Evolutionary conservation across 2,888 invertebrate genomes (phyloP).

Genomic region (Andrena haemorrhoa): DNA sequence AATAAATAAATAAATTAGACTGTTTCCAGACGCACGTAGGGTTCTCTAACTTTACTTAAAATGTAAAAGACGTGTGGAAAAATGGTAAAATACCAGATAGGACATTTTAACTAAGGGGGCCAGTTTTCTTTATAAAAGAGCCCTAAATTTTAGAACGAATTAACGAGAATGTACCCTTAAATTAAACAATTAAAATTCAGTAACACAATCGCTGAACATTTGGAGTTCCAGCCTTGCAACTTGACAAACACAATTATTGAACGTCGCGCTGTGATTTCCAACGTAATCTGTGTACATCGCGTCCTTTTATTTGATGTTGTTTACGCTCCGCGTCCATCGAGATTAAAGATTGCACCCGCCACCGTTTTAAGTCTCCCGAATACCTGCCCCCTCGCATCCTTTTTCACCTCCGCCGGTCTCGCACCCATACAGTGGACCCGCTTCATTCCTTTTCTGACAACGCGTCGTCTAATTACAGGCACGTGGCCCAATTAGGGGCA

Average conservation of each 20-base stretch:
- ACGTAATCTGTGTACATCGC: background rate
- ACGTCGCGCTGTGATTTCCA: background rate
- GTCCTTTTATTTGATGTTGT: background rate
- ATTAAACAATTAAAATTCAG: too few relatives aligned
- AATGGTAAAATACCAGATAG: too few relatives aligned
- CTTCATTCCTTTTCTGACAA: constrained; percentile 5
- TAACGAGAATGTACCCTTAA: too few relatives aligned
- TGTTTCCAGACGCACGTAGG: too few relatives aligned
- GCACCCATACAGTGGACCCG: background rate
- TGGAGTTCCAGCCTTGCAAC: too few relatives aligned
- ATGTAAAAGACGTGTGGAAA: too few relatives aligned
- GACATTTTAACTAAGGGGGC: too few relatives aligned
- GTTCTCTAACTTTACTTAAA: too few relatives aligned
- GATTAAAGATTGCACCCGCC: background rate
- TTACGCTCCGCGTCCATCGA: background rate
- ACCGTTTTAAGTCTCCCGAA: background rate
- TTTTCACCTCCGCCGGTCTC: background rate
- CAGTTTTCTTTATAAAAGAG: too few relatives aligned
- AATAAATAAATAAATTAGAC: too few relatives aligned
- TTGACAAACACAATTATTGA: background rate
- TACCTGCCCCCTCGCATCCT: background rate
- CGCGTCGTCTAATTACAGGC: constrained; percentile 28
- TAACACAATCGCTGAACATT: too few relatives aligned
- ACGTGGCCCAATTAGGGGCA: constrained; percentile 26
- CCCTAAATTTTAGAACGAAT: too few relatives aligned